Conservation (phyloP, 2,113 vertebrate species). For the Anguilla rostrata region DNA sequence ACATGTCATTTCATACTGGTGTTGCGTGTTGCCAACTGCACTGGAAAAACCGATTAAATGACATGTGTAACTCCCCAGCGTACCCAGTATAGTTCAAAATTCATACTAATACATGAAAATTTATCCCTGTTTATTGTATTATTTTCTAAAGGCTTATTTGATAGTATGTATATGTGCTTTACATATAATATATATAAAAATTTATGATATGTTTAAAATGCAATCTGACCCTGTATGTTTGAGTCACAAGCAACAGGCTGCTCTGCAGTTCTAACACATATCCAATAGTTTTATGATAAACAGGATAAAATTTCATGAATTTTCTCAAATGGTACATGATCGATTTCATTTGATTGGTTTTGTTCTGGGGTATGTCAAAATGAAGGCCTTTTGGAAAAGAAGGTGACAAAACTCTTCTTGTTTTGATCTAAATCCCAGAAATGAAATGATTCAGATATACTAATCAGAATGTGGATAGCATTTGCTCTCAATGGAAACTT, state of each 20-base stretch:
- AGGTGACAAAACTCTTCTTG: constrained; percentile 17
- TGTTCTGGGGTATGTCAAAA: background rate
- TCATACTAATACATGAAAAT: constrained; percentile 24
- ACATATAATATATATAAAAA: background rate
- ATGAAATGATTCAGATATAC: background rate
- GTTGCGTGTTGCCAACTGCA: background rate
- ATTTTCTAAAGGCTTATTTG: background rate
- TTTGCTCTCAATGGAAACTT: background rate
- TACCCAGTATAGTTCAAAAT: background rate
- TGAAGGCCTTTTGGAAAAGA: background rate
- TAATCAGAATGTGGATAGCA: constrained; percentile 1
- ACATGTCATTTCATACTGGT: constrained; percentile 34
- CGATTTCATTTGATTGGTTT: constrained; percentile 18
- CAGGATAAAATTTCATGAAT: constrained; percentile 5
- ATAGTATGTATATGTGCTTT: background rate
- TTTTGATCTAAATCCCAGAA: background rate
- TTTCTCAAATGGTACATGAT: constrained; percentile 15
- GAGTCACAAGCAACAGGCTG: background rate
- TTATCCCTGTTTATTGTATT: constrained; percentile 12
- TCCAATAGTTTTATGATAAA: constrained; percentile 4
- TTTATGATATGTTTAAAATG: background rate
- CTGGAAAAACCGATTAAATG: constrained; percentile 35
- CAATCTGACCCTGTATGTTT: background rate
- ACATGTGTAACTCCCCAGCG: constrained; percentile 29
- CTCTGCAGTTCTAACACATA: background rate